These are phyloP conservation scores for Embidobia sp. DNA, from an alignment of 2,888 invertebrate genomes.

Conservation along the genomic window DNA sequence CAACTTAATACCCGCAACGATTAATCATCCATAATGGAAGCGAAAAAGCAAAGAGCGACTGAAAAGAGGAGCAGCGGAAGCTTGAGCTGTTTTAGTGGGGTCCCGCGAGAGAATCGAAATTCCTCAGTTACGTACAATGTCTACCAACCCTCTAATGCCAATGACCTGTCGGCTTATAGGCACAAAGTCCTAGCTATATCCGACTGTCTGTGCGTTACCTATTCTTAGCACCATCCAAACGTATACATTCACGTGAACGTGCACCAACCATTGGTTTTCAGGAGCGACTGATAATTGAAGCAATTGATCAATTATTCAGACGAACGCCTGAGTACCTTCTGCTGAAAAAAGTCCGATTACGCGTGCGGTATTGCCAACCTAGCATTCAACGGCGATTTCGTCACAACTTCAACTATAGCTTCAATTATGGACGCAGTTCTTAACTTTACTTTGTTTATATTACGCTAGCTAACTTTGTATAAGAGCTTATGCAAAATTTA, in stretches of 20 bases:
- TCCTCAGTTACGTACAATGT: slow-evolving; percentile 68
- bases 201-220: slow-evolving; percentile 77
- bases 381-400: slow-evolving; percentile 13
- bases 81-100: slow-evolving; percentile 23
- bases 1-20: slow-evolving; percentile 22
- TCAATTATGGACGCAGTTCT: slow-evolving; percentile 13
- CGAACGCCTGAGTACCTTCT: neutral
- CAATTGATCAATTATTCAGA: slow-evolving; percentile 48
- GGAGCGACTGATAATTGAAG: slow-evolving; percentile 57
- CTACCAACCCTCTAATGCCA: slow-evolving; percentile 79
- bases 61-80: slow-evolving; percentile 2
- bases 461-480: neutral
- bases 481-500: neutral
- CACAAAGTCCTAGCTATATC: slow-evolving; percentile 79
- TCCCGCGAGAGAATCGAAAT: slow-evolving; percentile 45
- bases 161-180: slow-evolving; percentile 80
- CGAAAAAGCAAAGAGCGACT: slow-evolving; percentile 12
- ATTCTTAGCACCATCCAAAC: slow-evolving; percentile 76
- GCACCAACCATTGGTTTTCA: slow-evolving; percentile 55
- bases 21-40: slow-evolving; percentile 42
- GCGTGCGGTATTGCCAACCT: slow-evolving; percentile 12
- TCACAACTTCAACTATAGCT: no score
- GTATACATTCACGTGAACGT: slow-evolving; percentile 66
- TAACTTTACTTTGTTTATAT: slow-evolving; percentile 21
- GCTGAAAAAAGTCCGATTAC: slow-evolving; percentile 42